phyloP scores from a whole-genome alignment of 2,797 vertebrate genomes.

The Morelia viridis region DNA sequence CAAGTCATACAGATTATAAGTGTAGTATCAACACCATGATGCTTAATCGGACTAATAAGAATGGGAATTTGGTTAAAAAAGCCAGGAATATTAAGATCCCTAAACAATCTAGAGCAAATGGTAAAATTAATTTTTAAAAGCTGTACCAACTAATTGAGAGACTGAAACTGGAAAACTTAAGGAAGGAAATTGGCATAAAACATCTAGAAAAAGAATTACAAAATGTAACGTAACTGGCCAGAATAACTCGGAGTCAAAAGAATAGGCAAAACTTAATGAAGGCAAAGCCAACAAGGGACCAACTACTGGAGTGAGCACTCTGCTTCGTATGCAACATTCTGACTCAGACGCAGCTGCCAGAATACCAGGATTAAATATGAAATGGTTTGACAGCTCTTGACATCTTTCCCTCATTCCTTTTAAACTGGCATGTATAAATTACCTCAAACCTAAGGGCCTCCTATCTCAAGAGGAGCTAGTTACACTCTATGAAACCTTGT shows the following conservation, averaged over 20 bases:
- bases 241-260: not conserved
- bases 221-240: not conserved
- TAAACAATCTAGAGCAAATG: not conserved
- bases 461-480: not conserved
- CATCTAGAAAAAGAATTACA: not conserved
- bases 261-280: not conserved
- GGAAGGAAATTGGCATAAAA: not conserved
- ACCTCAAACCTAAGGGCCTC: not conserved
- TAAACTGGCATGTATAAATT: not conserved
- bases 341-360: not conserved
- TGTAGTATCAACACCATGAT: not conserved
- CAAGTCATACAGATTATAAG: not conserved
- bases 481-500: not conserved
- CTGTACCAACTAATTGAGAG: not conserved
- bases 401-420: not conserved
- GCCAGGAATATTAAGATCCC: not conserved
- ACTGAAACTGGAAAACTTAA: not conserved
- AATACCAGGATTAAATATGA: not conserved
- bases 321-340: not conserved
- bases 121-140: not conserved
- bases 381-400: not conserved
- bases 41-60: not conserved
- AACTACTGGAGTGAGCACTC: not conserved
- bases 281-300: no score
- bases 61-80: not conserved